Conservation (phyloP, 2,888 invertebrate genomes). For the Caradrina clavipalpis region DNA sequence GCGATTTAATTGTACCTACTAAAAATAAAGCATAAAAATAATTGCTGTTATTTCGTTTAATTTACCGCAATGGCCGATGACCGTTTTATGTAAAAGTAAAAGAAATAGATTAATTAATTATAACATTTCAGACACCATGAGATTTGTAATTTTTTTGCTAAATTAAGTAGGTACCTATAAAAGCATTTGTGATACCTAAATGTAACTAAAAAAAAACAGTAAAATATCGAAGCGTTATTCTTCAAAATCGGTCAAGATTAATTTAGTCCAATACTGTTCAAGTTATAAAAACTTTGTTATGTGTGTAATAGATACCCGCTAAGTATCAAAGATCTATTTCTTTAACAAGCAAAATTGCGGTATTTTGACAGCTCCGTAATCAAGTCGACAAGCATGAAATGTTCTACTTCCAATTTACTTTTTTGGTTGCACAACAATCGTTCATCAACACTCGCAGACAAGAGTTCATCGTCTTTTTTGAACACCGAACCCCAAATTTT, state of each 20-base stretch:
- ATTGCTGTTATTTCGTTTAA: neutral
- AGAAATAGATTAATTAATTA: no score
- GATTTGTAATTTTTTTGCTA: no score
- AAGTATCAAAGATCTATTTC: slow-evolving; percentile 3
- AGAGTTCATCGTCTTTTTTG: slow-evolving; percentile 12
- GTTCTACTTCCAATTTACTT: slow-evolving; percentile 17
- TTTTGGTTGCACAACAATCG: neutral
- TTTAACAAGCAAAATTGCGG: slow-evolving; percentile 11
- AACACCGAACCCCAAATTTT: slow-evolving; percentile 40
- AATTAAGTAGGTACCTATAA: no score
- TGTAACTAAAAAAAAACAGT: no score
- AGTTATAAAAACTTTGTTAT: neutral
- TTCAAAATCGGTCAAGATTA: slow-evolving; percentile 26
- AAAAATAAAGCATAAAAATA: slow-evolving; percentile 5
- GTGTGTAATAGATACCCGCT: neutral
- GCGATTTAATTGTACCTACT: neutral
- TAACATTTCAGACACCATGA: no score
- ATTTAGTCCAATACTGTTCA: slow-evolving; percentile 37
- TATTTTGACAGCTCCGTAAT: slow-evolving; percentile 36
- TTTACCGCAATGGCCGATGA: no score
- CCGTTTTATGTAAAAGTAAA: no score
- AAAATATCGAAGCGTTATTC: slow-evolving; percentile 4
- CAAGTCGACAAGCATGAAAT: slow-evolving; percentile 29
- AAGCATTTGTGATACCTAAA: no score
- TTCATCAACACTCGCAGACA: slow-evolving; percentile 11